These are phyloP conservation scores for Campoletis raptor DNA, from an alignment of 2,888 invertebrate genomes.

Conservation along the genomic window DNA sequence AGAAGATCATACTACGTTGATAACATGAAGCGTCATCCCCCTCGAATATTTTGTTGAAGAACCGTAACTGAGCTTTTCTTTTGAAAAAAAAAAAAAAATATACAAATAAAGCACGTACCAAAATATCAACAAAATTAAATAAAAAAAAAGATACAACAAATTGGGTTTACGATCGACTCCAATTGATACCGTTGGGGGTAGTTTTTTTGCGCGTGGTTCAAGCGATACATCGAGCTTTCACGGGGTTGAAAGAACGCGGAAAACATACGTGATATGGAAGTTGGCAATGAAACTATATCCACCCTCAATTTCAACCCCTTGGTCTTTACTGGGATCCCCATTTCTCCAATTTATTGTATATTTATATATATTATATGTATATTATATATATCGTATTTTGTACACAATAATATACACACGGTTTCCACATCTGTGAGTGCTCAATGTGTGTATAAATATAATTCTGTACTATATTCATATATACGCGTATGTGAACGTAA, in stretches of 20 bases:
- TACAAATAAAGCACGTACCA: background rate
- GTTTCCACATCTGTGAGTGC: background rate
- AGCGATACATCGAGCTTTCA: slow-evolving; percentile 64
- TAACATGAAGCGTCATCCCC: slow-evolving; percentile 45
- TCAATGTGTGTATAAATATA: background rate
- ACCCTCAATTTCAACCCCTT: slow-evolving; percentile 50
- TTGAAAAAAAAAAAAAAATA: too few species aligned
- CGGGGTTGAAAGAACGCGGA: slow-evolving; percentile 60
- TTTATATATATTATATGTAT: slow-evolving; percentile 46
- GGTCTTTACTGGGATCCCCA: slow-evolving; percentile 37
- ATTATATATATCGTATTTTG: slow-evolving; percentile 30
- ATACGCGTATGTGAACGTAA: background rate
- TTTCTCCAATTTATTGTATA: slow-evolving; percentile 55
- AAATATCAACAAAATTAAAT: background rate
- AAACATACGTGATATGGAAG: slow-evolving; percentile 63
- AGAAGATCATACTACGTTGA: slow-evolving; percentile 43
- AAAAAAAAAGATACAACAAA: background rate
- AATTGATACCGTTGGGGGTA: background rate
- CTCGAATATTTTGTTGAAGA: slow-evolving; percentile 36
- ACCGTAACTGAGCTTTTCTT: slow-evolving; percentile 57
- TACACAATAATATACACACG: slow-evolving; percentile 3
- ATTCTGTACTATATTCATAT: background rate
- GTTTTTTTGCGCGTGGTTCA: slow-evolving; percentile 16
- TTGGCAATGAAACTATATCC: slow-evolving; percentile 26
- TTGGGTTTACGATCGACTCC: slow-evolving; percentile 20